Percentiles rank a stretch among this genome's conserved stretches.
Evolutionary conservation across 1,140 invertebrate species (phyloP).

Genomic region (Papilio machaon): DNA sequence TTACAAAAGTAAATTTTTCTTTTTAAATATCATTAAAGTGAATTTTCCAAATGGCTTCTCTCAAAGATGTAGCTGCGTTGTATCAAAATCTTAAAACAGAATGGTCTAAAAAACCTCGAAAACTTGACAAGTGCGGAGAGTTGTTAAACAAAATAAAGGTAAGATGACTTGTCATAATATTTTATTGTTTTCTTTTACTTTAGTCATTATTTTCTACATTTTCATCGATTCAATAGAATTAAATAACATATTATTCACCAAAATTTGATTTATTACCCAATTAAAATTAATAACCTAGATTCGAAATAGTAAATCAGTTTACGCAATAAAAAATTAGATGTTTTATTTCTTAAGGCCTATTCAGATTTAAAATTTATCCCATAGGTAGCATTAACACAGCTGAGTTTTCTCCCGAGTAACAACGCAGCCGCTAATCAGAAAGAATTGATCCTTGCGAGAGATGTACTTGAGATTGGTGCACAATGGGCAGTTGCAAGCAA

Average conservation of each 20-base stretch:
- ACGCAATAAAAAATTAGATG: no score
- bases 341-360: background rate
- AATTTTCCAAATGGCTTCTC: constrained; percentile 81
- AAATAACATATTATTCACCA: background rate
- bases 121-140: constrained; percentile 88
- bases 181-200: background rate
- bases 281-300: constrained; percentile 26
- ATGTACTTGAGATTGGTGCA: constrained; percentile 97
- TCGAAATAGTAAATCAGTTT: background rate
- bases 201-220: background rate
- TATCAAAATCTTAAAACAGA: constrained; percentile 89
- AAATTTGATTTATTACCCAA: constrained; percentile 38
- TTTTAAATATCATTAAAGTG: background rate
- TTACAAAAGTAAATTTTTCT: no score
- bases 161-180: constrained; percentile 60
- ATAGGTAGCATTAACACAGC: constrained; percentile 91
- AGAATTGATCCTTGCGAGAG: constrained; percentile 93
- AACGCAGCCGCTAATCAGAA: constrained; percentile 90
- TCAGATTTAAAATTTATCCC: constrained; percentile 12
- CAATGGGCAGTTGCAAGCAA: constrained; percentile 96
- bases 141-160: constrained; percentile 89
- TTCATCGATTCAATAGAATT: background rate
- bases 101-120: constrained; percentile 86
- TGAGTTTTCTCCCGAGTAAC: constrained; percentile 94
- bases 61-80: constrained; percentile 85